These are phyloP conservation scores for Electrophaes corylata DNA, from an alignment of 2,888 invertebrate species.

Conservation along the genomic window DNA sequence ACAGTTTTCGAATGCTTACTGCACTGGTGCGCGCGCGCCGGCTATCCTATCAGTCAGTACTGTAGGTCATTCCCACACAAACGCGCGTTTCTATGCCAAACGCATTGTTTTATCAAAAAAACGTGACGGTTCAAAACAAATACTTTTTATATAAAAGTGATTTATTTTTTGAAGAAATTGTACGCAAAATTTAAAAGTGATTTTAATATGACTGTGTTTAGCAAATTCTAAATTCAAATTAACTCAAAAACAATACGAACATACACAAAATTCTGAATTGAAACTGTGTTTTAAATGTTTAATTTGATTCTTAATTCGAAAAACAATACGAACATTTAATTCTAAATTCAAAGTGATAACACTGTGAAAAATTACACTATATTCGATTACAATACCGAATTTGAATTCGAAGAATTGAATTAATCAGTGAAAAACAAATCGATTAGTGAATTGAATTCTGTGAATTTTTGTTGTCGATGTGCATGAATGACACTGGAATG, in stretches of 20 bases:
- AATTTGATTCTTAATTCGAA: background rate
- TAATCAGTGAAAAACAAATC: slow-evolving; percentile 3
- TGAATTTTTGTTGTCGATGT: slow-evolving; percentile 24
- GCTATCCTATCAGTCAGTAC: slow-evolving; percentile 63
- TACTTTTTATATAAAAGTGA: background rate
- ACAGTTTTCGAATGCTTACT: slow-evolving; percentile 59
- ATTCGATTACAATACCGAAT: background rate
- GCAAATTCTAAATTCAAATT: background rate
- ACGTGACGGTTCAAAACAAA: slow-evolving; percentile 6
- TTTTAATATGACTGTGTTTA: too few species aligned
- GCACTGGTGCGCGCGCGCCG: slow-evolving; percentile 54
- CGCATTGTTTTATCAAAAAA: slow-evolving; percentile 3
- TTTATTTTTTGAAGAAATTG: background rate
- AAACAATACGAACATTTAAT: slow-evolving; percentile 1
- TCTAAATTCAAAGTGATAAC: background rate
- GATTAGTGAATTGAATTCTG: slow-evolving; percentile 12
- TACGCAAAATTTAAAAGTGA: background rate
- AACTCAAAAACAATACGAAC: background rate
- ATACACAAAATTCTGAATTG: slow-evolving; percentile 8
- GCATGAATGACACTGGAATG: slow-evolving; percentile 36
- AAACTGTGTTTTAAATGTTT: slow-evolving; percentile 6
- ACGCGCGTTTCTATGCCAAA: slow-evolving; percentile 46
- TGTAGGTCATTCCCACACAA: slow-evolving; percentile 63
- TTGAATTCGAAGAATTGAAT: slow-evolving; percentile 2
- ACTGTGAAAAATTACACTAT: background rate